Percentiles rank a stretch among this genome's conserved stretches.
phyloP scores from a whole-genome alignment of 2,797 vertebrate genomes.

The Oreochromis grahami region DNA sequence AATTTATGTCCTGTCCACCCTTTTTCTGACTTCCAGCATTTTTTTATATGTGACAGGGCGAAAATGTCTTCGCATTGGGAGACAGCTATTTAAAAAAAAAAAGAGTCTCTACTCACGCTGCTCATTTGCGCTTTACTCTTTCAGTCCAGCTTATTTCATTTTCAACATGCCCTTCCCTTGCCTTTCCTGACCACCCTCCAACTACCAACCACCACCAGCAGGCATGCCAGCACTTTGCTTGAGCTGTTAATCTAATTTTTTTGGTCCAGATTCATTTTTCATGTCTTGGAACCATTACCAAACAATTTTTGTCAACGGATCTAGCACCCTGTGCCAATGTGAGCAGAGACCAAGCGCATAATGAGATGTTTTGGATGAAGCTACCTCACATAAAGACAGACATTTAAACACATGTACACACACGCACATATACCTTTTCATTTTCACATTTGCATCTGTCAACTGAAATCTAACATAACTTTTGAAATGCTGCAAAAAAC shows the following conservation, averaged over 20 bases:
- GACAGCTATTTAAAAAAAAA: not conserved
- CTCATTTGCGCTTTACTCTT: conserved; percentile 9
- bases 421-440: not conserved
- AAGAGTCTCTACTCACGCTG: not conserved
- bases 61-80: not conserved
- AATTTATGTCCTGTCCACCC: not conserved
- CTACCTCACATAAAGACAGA: conserved; percentile 19
- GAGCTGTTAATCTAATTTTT: conserved; percentile 47
- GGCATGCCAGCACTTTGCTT: conserved; percentile 37
- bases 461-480: not conserved
- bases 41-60: not conserved
- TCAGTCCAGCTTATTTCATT: conserved; percentile 3
- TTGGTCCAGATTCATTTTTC: conserved; percentile 53
- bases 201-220: conserved; percentile 16
- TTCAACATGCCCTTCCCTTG: not conserved
- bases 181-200: conserved; percentile 24
- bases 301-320: conserved; percentile 56
- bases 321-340: conserved; percentile 39
- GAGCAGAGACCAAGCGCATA: conserved; percentile 45
- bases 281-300: conserved; percentile 51
- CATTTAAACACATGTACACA: not conserved
- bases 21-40: not conserved
- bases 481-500: not conserved
- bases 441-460: not conserved
- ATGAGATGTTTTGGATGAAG: conserved; percentile 56